These are phyloP conservation scores for Megalops atlanticus DNA, from an alignment of 2,113 vertebrate species.

Conservation along the genomic window DNA sequence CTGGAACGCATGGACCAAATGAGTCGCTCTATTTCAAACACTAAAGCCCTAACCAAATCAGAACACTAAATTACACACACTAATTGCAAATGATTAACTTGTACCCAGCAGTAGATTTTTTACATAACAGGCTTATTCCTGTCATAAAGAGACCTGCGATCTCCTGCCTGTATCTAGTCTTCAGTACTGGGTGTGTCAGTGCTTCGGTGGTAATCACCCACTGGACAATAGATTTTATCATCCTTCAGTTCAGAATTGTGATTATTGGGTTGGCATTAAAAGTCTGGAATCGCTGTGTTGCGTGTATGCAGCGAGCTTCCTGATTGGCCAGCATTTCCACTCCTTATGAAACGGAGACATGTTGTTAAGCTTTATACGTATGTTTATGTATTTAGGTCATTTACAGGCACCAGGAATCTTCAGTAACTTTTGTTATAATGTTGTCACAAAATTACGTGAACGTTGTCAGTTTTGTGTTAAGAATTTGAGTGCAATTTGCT, in stretches of 20 bases:
- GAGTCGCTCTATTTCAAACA: conserved; percentile 32
- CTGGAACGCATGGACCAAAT: background rate
- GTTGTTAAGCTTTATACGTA: no score
- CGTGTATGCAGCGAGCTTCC: no score
- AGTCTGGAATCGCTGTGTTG: no score
- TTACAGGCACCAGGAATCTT: no score
- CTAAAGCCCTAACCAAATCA: conserved; percentile 29
- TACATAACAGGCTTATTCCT: conserved; percentile 2
- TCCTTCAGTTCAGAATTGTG: background rate
- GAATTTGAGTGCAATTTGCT: no score
- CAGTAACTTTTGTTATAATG: no score
- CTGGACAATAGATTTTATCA: background rate
- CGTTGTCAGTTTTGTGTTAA: no score
- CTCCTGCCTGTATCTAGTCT: background rate
- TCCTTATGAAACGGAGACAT: no score
- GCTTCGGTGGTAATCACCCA: background rate
- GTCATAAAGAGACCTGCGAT: background rate
- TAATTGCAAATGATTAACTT: conserved; percentile 36
- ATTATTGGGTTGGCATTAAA: background rate
- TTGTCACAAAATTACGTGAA: no score
- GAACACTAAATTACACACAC: conserved; percentile 28
- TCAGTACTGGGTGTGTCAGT: background rate
- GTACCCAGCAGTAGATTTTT: conserved; percentile 1
- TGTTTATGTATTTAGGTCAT: no score
- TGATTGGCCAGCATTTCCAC: no score